Base-by-base conservation (phyloP, 37 sponge, comb jelly and placozoan genomes). In the Bolinopsis microptera region DNA sequence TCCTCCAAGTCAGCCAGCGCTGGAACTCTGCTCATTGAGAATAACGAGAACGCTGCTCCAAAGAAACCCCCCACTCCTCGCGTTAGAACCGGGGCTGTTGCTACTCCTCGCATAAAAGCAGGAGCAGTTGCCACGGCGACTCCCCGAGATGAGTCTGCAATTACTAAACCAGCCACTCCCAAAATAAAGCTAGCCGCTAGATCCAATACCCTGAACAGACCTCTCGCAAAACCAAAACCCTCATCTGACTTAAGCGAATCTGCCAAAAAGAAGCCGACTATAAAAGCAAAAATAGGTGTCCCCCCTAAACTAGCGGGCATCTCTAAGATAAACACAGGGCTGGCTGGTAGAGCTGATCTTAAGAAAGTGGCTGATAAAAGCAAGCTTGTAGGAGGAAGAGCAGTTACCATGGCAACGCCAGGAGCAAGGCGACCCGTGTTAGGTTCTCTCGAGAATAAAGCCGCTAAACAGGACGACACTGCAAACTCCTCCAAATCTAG, bases 361-460 rank as follows among this genome's bases (percentile, higher is more conserved):
- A 77, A 34, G 80, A 27, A 77, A 32, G 21, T 32, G 3, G 37
- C 80, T 21, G 31, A 30, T n/a, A 72, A 28, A 21, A 77, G 9
- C 37, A 77, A 27, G 27, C 35, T 32, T 28, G 26, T 3, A 23
- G 74, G 26, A 28, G 0, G 35, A 0, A 77, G 33, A 77, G 35
- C 80, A 0, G 74, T 25, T 18, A 2, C 27, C n/a, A 35, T 16
- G 36, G 32, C 21, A 34, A 32, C 22, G 21, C 80, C 80, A 34
- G 80, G 9, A 1, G 33, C 80, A 32, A 77, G 33, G 18, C 80
- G 80, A 35, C 36, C 80, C 80, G 80, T 77, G 36, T 18, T 77
- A 8, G 80, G 80, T 32, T 77, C 80, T 1, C 37, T 77, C 18
- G 80, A 77, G 80, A 77, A 77, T 18, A 77, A 32, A 34, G 0